phyloP scores from a whole-genome alignment of 2,888 invertebrate genomes.

The Formica aserva region DNA sequence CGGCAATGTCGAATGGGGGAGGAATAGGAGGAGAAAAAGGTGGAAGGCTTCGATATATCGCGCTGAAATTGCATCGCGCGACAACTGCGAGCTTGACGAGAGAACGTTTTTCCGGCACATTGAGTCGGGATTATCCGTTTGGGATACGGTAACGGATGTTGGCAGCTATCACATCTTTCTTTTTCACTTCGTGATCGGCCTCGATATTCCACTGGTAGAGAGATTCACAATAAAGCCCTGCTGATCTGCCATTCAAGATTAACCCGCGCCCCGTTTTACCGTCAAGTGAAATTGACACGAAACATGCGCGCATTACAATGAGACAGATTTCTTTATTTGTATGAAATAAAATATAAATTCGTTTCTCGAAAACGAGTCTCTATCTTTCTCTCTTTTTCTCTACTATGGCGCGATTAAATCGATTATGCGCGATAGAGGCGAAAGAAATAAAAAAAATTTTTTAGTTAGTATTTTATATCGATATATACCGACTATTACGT shows the following conservation, averaged over 20 bases:
- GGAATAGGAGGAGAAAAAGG: neutral
- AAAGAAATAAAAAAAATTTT: neutral
- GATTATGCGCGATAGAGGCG: neutral
- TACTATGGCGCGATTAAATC: neutral
- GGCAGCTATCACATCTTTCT: slow-evolving; percentile 7
- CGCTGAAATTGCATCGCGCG: slow-evolving; percentile 59
- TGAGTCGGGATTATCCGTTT: slow-evolving; percentile 45
- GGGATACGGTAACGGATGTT: slow-evolving; percentile 21
- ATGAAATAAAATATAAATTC: neutral
- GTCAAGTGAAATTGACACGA: neutral
- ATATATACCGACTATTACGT: neutral
- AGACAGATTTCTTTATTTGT: neutral
- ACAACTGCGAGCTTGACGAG: slow-evolving; percentile 43
- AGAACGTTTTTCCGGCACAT: slow-evolving; percentile 58
- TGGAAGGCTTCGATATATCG: slow-evolving; percentile 43
- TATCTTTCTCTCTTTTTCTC: no score
- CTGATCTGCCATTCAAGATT: slow-evolving; percentile 15
- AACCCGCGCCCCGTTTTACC: neutral
- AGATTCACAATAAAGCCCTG: neutral
- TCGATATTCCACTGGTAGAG: neutral
- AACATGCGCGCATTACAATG: neutral
- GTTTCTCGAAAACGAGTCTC: neutral
- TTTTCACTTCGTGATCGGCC: neutral
- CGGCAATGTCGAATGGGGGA: slow-evolving; percentile 34
- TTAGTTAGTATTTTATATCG: neutral